Conservation (phyloP, 2,888 invertebrate species). For the Pandemis heparana region DNA sequence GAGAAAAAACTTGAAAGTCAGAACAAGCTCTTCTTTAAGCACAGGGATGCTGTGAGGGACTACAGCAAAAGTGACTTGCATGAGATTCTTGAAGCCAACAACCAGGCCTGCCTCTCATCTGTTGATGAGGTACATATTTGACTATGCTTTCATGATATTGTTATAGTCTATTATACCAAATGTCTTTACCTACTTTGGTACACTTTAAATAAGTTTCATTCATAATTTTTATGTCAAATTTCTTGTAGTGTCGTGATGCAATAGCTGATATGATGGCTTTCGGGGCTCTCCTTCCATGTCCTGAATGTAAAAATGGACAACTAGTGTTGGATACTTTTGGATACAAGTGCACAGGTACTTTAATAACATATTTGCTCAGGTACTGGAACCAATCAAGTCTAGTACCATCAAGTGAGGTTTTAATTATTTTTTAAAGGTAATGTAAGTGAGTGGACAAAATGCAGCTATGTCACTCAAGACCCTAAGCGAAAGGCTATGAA, state of each 20-base stretch:
- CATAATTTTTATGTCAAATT: conserved; percentile 32
- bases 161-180: neutral
- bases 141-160: neutral
- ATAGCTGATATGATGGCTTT: conserved; percentile 95
- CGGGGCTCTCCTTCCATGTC: conserved; percentile 92
- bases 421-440: conserved; percentile 71
- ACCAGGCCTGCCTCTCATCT: conserved; percentile 89
- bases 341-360: conserved; percentile 92
- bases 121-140: conserved; percentile 85
- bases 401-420: too few species aligned
- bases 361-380: too few species aligned
- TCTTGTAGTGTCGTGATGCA: conserved; percentile 89
- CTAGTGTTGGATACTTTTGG: conserved; percentile 89
- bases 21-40: conserved; percentile 85
- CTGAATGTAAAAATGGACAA: conserved; percentile 92
- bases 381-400: too few species aligned
- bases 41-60: conserved; percentile 65
- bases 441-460: conserved; percentile 96
- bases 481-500: conserved; percentile 90
- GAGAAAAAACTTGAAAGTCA: conserved; percentile 89
- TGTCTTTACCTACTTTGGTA: neutral
- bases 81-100: conserved; percentile 89
- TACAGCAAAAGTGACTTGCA: conserved; percentile 87
- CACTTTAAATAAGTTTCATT: neutral
- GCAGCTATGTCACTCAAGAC: conserved; percentile 88